A percentile compares a stretch with the other conserved stretches of the same genome.
These are phyloP conservation scores for Oceanites oceanicus DNA, from an alignment of 2,113 vertebrate genomes.

Conservation along the genomic window DNA sequence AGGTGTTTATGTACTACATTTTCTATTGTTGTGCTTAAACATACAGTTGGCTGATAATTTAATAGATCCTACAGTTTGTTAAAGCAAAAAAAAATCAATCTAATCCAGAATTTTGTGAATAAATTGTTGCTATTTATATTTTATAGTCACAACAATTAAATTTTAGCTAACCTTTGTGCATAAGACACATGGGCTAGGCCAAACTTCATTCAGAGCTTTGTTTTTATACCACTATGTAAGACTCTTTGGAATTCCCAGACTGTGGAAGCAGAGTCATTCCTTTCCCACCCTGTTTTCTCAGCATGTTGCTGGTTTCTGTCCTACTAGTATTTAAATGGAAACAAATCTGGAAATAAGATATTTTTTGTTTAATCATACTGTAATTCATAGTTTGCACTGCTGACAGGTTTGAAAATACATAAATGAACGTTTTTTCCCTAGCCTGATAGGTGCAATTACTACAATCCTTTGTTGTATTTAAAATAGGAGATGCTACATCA, in stretches of 20 bases:
- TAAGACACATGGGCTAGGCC: background rate
- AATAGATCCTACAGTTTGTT: background rate
- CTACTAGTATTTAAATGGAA: background rate
- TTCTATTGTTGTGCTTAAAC: constrained; percentile 17
- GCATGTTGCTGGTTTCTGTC: background rate
- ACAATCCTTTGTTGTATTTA: background rate
- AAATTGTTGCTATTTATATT: constrained; percentile 70
- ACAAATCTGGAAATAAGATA: background rate
- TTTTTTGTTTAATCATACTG: background rate
- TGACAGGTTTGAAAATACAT: background rate
- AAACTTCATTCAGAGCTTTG: background rate
- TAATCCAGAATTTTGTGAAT: constrained; percentile 62
- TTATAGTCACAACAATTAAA: background rate
- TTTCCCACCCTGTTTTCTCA: background rate
- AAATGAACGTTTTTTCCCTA: background rate
- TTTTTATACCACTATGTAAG: background rate
- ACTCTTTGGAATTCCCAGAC: background rate
- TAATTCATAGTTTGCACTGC: constrained; percentile 23
- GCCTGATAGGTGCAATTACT: background rate
- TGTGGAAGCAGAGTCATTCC: background rate
- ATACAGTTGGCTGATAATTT: background rate
- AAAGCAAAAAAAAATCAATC: background rate
- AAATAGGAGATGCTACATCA: background rate
- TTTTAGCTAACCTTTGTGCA: background rate
- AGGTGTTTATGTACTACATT: constrained; percentile 37